phyloP scores from a whole-genome alignment of 2,113 vertebrate genomes.

The Petrocephalus microphthalmus region DNA sequence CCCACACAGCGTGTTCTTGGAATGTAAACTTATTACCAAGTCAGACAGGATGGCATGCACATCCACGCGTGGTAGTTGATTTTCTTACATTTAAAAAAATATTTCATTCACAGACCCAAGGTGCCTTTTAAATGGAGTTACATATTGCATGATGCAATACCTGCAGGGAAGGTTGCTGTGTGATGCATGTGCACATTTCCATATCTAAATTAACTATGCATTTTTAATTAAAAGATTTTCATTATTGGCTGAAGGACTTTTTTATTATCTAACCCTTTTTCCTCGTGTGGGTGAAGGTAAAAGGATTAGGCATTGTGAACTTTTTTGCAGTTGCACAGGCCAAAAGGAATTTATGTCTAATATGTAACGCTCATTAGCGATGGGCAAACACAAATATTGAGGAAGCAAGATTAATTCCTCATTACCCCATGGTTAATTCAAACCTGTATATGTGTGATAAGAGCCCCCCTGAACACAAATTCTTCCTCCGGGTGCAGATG shows the following conservation, averaged over 20 bases:
- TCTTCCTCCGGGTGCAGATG: not conserved
- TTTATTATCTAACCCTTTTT: not conserved
- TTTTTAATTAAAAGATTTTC: slow-evolving; percentile 19
- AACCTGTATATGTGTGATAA: slow-evolving; percentile 3
- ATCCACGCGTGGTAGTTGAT: not conserved
- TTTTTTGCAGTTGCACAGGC: not conserved
- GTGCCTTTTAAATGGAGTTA: not conserved
- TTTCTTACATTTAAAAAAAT: not conserved
- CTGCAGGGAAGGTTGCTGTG: not conserved
- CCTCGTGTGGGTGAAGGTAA: not conserved
- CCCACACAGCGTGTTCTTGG: not conserved
- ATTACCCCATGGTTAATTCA: not conserved
- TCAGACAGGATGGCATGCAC: not conserved
- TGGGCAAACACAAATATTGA: not conserved
- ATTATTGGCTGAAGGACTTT: slow-evolving; percentile 20
- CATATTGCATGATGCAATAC: not conserved
- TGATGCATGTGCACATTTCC: slow-evolving; percentile 9
- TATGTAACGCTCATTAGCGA: slow-evolving; percentile 7
- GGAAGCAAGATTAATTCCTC: not conserved
- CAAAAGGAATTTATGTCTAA: slow-evolving; percentile 9
- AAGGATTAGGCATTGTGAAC: slow-evolving; percentile 1
- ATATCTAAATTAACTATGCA: slow-evolving; percentile 18
- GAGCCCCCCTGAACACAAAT: not conserved
- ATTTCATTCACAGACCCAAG: not conserved
- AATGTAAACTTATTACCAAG: not conserved